Base-by-base conservation (phyloP, 2,797 vertebrate genomes). In the Catamblyrhynchus diadema region DNA sequence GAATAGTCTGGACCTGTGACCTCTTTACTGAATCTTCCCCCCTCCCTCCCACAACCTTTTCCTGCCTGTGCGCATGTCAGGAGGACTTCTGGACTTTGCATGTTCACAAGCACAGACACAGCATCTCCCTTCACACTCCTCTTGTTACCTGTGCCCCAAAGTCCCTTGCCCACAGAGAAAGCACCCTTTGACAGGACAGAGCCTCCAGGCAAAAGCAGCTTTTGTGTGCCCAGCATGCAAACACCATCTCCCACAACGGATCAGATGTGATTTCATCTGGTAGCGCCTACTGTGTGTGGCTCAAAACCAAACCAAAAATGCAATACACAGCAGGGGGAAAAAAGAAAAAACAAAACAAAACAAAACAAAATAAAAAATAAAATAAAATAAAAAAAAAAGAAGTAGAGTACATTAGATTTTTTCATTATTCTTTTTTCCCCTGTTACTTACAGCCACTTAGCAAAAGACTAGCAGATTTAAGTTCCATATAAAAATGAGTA, bases 1-100 rank as follows among this genome's bases (percentile, higher is more conserved):
- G 50, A 91, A 81, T 86, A 69, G 88, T 85, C 88, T 95, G 87
- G 90, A 95, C 90, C 87, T 88, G 60, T 95, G 96, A 96, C 92
- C 91, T 93, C 74, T 32, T 54, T 79, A 48, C 69, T 56, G 70
- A 90, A 78, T 95, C 60, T 88, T 86, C 37, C 48, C 54, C 28
- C 30, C 44, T 75, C 67, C 47, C 78, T 77, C 33, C 12, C 45
- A 57, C 60, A 73, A 23, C 5, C 60, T 81, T 61, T 70, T 59
- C 48, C 51, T 66, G 7, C 21, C 61, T 77, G 28, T 28, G n/a
- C 0, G 0, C 27, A 54, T 9, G 11, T 60, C 24, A 5, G 79
- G 41, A 90, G 57, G 64, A 56, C 60, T 65, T 56, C 74, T n/a
- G n/a, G 64, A 72, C 17, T 94, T 94, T 75, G 25, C 48, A 66